phyloP scores from a whole-genome alignment of 2,888 invertebrate species.

The Sisyra nigra region DNA sequence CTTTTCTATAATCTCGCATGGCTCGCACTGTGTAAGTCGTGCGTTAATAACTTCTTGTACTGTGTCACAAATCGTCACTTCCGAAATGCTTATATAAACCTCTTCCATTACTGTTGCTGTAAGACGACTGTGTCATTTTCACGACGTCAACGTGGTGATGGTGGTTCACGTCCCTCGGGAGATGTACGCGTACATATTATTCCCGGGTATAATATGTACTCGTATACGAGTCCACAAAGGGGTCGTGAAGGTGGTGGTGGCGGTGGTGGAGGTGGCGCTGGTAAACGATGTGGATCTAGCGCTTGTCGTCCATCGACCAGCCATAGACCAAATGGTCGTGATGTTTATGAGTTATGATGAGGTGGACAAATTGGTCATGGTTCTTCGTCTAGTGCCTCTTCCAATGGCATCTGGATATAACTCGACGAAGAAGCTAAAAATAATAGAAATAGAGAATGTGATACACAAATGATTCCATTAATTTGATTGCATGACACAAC shows the following conservation, averaged over 20 bases:
- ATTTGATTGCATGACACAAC: no score
- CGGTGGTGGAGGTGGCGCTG: slow-evolving; percentile 18
- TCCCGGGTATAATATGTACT: slow-evolving; percentile 50
- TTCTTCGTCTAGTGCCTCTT: no score
- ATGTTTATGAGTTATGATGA: slow-evolving; percentile 39
- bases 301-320: slow-evolving; percentile 23
- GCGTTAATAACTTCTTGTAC: slow-evolving; percentile 48
- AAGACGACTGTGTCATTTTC: slow-evolving; percentile 55
- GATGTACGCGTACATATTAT: slow-evolving; percentile 64
- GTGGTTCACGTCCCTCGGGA: slow-evolving; percentile 25
- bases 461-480: no score
- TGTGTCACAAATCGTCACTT: slow-evolving; percentile 50
- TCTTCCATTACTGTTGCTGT: slow-evolving; percentile 69
- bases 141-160: slow-evolving; percentile 18
- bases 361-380: slow-evolving; percentile 10
- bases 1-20: slow-evolving; percentile 51
- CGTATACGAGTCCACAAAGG: slow-evolving; percentile 40
- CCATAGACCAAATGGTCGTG: slow-evolving; percentile 30
- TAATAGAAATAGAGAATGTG: no score
- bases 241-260: slow-evolving; percentile 18
- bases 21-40: slow-evolving; percentile 52
- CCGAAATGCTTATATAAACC: slow-evolving; percentile 49
- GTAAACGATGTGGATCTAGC: slow-evolving; percentile 22
- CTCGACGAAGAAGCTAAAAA: no score
- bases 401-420: no score